Evolutionary conservation across 1,140 invertebrate genomes (phyloP).

Genomic region (Babylonia areolata): DNA sequence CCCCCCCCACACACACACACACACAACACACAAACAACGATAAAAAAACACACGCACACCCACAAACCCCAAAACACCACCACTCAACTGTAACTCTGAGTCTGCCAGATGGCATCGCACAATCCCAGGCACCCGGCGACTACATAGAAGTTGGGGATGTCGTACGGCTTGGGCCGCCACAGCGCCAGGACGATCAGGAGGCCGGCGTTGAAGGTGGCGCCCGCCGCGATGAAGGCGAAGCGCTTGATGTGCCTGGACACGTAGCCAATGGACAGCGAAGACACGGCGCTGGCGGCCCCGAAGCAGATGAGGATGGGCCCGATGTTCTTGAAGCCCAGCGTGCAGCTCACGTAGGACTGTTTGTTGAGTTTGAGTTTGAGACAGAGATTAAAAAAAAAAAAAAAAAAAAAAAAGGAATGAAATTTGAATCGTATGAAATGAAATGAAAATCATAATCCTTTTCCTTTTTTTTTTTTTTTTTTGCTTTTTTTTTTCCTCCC

Average conservation of each 20-base stretch:
- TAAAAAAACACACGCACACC: not conserved
- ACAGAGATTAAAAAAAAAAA: no score
- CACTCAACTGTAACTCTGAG: conserved; percentile 75
- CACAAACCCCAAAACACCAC: not conserved
- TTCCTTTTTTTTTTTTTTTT: not conserved
- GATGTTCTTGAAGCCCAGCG: conserved; percentile 73
- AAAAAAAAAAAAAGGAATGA: not conserved
- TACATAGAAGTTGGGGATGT: conserved; percentile 77
- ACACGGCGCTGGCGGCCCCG: conserved; percentile 73
- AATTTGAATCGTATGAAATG: no score
- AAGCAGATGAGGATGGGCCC: conserved; percentile 75
- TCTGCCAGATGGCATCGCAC: conserved; percentile 77
- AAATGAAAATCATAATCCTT: not conserved
- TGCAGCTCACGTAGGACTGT: conserved; percentile 76
- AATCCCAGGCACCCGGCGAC: conserved; percentile 75
- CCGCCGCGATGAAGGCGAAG: conserved; percentile 72
- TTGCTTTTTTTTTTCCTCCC: no score
- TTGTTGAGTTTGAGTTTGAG: no score
- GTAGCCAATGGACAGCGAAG: conserved; percentile 71
- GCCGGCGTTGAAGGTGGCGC: conserved; percentile 74
- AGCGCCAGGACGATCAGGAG: conserved; percentile 74
- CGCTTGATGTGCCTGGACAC: conserved; percentile 74
- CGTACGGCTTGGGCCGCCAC: conserved; percentile 73
- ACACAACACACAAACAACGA: no score
- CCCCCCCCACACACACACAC: no score